Base-by-base conservation (phyloP, 2,888 invertebrate species). In the Scaptomyza parva region DNA sequence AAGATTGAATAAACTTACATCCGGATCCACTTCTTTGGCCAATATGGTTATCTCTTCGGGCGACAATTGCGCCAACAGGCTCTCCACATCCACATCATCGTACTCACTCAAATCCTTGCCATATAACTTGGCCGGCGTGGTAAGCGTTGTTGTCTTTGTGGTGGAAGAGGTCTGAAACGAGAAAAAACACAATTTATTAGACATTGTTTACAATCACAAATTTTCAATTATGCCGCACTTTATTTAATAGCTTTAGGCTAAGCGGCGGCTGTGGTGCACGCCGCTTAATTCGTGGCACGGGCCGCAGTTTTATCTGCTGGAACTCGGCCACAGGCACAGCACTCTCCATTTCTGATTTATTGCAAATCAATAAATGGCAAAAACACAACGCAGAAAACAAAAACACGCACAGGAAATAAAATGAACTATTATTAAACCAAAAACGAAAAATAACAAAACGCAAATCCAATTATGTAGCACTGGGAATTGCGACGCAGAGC, bases 1-100 rank as follows among this genome's bases (percentile, higher is more conserved):
- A 1, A 7, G 18, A 22, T 1, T 0, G 1, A n/a, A 3, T 26
- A 5, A 18, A 95, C 97, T 97, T 93, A 99, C 99, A 94, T 99
- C 99, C 77, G 99, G 99, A 93, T 99, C 99, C 84, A 99, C 98
- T 94, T 99, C 99, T 93, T 98, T 98, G 89, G 99, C 98, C 89
- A 99, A 94, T 92, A 99, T 97, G 89, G 97, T 98, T 81, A 99
- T 95, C 93, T 99, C 99, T 91, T 98, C 99, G 51, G 97, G 95
- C 64, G 98, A 96, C 75, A 99, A 94, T 92, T 99, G 98, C 59
- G 97, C 94, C 88, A 99, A 93, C 68, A 99, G 93, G 87, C 97
- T 97, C 91, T 99, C 99, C 82, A 99, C 97, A 92, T 99, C 98
- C 89, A 98, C 95, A 92, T 98, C 97, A 91, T 98, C 98, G 91